These are phyloP conservation scores for Thaumetopoea pityocampa DNA, from an alignment of 1,140 invertebrate species.

Conservation along the genomic window DNA sequence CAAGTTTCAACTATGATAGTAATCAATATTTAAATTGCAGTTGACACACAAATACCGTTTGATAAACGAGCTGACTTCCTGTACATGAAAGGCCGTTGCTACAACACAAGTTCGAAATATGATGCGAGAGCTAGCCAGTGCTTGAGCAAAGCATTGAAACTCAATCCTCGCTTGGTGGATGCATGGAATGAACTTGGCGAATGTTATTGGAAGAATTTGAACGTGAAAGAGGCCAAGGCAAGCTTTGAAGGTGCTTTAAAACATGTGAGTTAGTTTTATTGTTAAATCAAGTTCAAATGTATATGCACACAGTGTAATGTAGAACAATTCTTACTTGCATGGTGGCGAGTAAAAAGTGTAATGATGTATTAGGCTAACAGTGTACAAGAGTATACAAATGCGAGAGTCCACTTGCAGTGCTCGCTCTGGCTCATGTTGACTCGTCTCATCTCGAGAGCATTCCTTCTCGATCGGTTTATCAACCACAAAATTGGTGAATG, in stretches of 20 bases:
- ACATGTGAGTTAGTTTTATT: slow-evolving; percentile 78
- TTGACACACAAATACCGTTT: slow-evolving; percentile 74
- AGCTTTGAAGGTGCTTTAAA: slow-evolving; percentile 90
- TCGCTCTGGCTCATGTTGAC: no score
- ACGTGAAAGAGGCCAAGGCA: slow-evolving; percentile 87
- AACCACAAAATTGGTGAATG: no score
- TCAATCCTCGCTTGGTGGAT: slow-evolving; percentile 87
- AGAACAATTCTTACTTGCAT: no score
- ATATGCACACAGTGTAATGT: no score
- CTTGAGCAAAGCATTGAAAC: slow-evolving; percentile 89
- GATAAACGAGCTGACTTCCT: slow-evolving; percentile 79
- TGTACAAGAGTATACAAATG: no score
- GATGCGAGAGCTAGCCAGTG: slow-evolving; percentile 83
- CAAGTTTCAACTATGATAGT: not conserved
- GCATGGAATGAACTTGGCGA: slow-evolving; percentile 95
- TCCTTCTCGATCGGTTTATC: no score
- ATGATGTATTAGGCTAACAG: no score
- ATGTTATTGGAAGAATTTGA: slow-evolving; percentile 92
- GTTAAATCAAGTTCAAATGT: not conserved
- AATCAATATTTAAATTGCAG: slow-evolving; percentile 24
- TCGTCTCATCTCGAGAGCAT: no score
- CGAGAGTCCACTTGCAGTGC: no score
- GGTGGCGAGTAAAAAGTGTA: no score
- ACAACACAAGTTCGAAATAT: slow-evolving; percentile 85
- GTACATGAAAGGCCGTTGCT: slow-evolving; percentile 84